These are phyloP conservation scores for Himantopus leucocephalus DNA, from an alignment of 2,113 vertebrate genomes.

Conservation along the genomic window DNA sequence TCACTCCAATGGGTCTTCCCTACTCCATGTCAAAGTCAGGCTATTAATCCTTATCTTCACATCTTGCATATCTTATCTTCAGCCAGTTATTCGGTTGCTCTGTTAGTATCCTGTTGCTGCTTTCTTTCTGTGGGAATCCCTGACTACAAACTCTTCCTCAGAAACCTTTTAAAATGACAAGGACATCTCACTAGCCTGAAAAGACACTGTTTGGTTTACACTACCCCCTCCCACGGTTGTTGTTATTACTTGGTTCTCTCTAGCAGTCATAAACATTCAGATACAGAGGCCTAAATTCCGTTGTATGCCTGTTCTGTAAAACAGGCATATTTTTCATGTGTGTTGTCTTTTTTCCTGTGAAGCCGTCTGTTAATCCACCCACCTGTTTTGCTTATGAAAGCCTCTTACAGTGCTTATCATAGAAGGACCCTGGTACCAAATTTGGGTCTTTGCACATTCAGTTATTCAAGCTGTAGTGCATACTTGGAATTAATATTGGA, in stretches of 20 bases:
- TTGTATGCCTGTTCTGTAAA: background rate
- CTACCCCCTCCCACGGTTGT: background rate
- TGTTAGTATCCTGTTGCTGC: background rate
- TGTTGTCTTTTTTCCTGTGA: background rate
- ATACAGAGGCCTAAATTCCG: background rate
- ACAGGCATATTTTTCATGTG: background rate
- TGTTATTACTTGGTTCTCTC: background rate
- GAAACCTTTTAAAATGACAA: background rate
- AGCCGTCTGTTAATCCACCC: background rate
- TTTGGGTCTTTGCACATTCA: background rate
- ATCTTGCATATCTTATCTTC: background rate
- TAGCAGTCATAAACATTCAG: background rate
- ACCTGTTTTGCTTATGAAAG: background rate
- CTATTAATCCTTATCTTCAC: background rate
- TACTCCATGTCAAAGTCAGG: background rate
- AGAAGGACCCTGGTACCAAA: background rate
- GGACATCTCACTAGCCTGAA: background rate
- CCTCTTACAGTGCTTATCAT: background rate
- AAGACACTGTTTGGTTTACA: background rate
- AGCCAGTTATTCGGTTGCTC: background rate
- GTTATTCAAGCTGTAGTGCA: background rate
- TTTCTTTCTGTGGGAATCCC: background rate
- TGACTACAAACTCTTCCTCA: background rate
- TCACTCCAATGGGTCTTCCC: background rate
- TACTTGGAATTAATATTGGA: background rate